phyloP scores from a whole-genome alignment of 2,888 invertebrate genomes.

The Escarpia spicata region DNA sequence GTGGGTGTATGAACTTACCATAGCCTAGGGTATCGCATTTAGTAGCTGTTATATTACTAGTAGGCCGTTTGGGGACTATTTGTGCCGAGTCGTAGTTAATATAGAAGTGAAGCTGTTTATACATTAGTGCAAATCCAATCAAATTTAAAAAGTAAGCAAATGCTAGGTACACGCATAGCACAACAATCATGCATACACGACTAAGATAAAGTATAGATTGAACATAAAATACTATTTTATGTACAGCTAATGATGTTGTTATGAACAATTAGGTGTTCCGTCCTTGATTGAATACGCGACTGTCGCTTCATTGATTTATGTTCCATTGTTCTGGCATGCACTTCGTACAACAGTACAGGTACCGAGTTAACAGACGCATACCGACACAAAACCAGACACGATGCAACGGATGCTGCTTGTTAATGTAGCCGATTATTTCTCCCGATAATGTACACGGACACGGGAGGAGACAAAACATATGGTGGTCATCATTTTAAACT shows the following conservation, averaged over 20 bases:
- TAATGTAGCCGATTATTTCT: neutral
- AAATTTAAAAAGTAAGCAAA: neutral
- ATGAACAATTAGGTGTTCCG: neutral
- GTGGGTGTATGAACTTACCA: too few species aligned
- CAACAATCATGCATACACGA: neutral
- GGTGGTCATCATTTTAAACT: neutral
- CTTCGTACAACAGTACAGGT: neutral
- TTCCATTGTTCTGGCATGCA: neutral
- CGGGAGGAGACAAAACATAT: neutral
- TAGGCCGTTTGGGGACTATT: too few species aligned
- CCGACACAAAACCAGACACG: neutral
- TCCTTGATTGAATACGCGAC: neutral
- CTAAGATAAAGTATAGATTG: neutral
- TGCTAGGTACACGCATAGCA: neutral
- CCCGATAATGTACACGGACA: neutral
- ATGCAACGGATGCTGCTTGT: neutral
- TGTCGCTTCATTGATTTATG: neutral
- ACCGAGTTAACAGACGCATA: neutral
- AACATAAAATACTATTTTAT: neutral
- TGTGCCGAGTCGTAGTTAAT: too few species aligned
- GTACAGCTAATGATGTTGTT: neutral
- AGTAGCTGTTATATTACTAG: too few species aligned
- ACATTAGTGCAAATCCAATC: too few species aligned
- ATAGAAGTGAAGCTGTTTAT: too few species aligned
- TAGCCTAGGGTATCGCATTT: too few species aligned